phyloP scores from a whole-genome alignment of 2,113 vertebrate genomes.

The Formicarius rufipectus region DNA sequence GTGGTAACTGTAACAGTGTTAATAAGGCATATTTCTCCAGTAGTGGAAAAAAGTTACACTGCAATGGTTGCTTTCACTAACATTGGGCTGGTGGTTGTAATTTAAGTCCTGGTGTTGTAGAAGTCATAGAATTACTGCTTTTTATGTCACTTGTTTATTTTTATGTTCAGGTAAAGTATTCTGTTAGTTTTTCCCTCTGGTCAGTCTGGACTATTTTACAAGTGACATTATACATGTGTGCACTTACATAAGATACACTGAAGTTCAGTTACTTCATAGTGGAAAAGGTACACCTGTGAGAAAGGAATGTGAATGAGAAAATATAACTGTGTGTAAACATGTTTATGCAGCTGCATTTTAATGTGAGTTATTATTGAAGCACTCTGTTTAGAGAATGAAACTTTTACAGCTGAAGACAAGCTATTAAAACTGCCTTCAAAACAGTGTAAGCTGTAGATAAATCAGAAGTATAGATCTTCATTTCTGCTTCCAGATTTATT shows the following conservation, averaged over 20 bases:
- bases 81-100: not conserved
- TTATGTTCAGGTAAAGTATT: slow-evolving; percentile 19
- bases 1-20: not conserved
- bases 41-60: not conserved
- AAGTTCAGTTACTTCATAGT: slow-evolving; percentile 18
- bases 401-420: slow-evolving; percentile 54
- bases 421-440: slow-evolving; percentile 49
- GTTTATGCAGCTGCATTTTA: slow-evolving; percentile 73
- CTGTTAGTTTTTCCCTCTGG: slow-evolving; percentile 44
- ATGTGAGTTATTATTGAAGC: slow-evolving; percentile 42
- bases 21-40: not conserved
- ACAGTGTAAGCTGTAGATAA: not conserved
- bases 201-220: slow-evolving; percentile 41
- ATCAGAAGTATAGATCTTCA: slow-evolving; percentile 8
- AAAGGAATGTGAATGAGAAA: slow-evolving; percentile 56
- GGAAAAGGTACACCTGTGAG: slow-evolving; percentile 67
- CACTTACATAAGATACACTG: not conserved
- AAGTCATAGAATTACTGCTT: slow-evolving; percentile 13
- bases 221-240: slow-evolving; percentile 31
- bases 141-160: slow-evolving; percentile 50
- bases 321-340: slow-evolving; percentile 62
- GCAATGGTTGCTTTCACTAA: not conserved
- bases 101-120: not conserved
- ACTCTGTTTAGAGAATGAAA: slow-evolving; percentile 30
- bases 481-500: slow-evolving; percentile 14